These are phyloP conservation scores for Cordilura impudica DNA, from an alignment of 2,888 invertebrate genomes.

Conservation along the genomic window DNA sequence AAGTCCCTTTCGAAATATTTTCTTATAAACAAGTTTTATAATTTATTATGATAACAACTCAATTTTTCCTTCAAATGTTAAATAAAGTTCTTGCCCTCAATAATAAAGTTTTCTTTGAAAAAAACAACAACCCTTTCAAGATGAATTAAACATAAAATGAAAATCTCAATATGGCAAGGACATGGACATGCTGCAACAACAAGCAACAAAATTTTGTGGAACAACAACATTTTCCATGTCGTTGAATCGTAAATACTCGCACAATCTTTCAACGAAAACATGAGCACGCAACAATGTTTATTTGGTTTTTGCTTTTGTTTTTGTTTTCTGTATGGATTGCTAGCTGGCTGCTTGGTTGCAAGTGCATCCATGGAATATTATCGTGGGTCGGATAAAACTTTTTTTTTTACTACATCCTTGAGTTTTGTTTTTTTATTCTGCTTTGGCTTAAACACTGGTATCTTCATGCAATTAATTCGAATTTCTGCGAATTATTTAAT, in stretches of 20 bases:
- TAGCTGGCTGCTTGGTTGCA: constrained; percentile 30
- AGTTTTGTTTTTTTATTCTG: constrained; percentile 27
- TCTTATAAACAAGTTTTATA: too few relatives aligned
- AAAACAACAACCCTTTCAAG: background rate
- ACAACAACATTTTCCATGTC: constrained; percentile 63
- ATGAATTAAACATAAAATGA: background rate
- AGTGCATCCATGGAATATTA: constrained; percentile 53
- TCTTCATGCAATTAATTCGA: constrained; percentile 78
- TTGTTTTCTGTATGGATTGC: background rate
- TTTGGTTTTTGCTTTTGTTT: constrained; percentile 17
- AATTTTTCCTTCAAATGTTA: background rate
- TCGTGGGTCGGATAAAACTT: constrained; percentile 52
- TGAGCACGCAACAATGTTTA: constrained; percentile 63
- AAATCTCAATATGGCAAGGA: background rate
- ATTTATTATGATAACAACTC: too few relatives aligned
- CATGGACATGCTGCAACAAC: constrained; percentile 2
- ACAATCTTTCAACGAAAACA: constrained; percentile 62
- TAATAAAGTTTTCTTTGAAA: background rate
- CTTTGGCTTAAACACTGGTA: constrained; percentile 64
- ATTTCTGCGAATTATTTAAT: constrained; percentile 79
- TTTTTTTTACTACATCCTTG: constrained; percentile 49
- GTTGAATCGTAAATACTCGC: constrained; percentile 63
- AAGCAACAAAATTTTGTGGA: constrained; percentile 52
- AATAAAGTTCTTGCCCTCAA: background rate
- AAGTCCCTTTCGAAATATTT: too few relatives aligned